These are phyloP conservation scores for Diachasmimorpha longicaudata DNA, from an alignment of 1,140 invertebrate genomes.

Conservation along the genomic window DNA sequence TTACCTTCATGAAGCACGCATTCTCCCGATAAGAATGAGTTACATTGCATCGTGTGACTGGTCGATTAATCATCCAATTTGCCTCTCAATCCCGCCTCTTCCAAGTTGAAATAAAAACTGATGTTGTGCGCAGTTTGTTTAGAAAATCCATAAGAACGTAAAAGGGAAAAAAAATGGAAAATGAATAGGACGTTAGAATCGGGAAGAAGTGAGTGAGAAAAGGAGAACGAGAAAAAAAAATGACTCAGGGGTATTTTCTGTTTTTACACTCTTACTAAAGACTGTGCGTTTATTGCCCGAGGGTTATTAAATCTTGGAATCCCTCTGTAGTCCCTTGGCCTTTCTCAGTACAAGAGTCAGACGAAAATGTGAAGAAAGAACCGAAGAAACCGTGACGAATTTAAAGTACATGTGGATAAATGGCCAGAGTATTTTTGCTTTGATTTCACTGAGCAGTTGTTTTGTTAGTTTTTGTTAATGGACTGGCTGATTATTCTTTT, in stretches of 20 bases:
- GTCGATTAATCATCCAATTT: constrained; percentile 56
- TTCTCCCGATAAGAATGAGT: constrained; percentile 41
- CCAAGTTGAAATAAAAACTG: not conserved
- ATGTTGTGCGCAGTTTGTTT: not conserved
- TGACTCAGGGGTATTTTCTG: not conserved
- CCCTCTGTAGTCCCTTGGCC: constrained; percentile 33
- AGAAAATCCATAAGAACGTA: not conserved
- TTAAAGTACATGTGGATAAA: constrained; percentile 48
- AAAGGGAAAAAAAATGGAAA: not conserved
- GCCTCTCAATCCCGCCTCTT: constrained; percentile 20
- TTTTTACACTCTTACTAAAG: not conserved
- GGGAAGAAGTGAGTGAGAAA: not conserved
- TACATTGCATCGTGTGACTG: constrained; percentile 37
- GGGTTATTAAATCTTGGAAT: constrained; percentile 46
- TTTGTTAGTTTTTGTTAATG: not conserved
- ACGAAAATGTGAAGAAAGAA: constrained; percentile 36
- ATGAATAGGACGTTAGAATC: not conserved
- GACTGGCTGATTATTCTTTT: not conserved
- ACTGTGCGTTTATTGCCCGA: constrained; percentile 28
- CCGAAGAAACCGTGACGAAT: constrained; percentile 51
- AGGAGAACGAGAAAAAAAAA: not conserved
- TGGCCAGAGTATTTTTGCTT: constrained; percentile 40
- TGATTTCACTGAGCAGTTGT: constrained; percentile 31
- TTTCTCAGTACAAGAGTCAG: not conserved
- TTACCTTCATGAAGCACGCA: constrained; percentile 34